A percentile compares a stretch with the other conserved stretches of the same genome.
These are phyloP conservation scores for Pangasianodon hypophthalmus DNA, from an alignment of 2,113 vertebrate species.

Conservation along the genomic window DNA sequence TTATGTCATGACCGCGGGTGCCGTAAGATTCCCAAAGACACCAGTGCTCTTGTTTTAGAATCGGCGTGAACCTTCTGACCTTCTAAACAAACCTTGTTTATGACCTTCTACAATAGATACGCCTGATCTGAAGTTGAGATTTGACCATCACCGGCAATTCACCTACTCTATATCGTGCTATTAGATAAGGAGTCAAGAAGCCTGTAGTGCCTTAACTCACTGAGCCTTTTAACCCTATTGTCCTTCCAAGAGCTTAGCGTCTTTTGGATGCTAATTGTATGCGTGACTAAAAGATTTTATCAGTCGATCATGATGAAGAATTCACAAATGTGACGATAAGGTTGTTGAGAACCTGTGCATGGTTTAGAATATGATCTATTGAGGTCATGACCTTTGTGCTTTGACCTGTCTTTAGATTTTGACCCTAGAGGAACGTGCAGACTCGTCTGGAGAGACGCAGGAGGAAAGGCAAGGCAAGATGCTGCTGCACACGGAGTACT, in stretches of 20 bases:
- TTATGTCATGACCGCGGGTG: conserved; percentile 1
- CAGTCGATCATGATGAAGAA: conserved; percentile 25
- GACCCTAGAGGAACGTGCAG: conserved; percentile 90
- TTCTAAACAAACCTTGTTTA: conserved; percentile 55
- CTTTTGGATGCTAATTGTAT: background rate
- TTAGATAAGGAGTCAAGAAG: conserved; percentile 49
- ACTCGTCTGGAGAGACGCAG: conserved; percentile 89
- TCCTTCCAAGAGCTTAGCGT: conserved; percentile 45
- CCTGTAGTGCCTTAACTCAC: conserved; percentile 49
- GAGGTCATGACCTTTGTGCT: conserved; percentile 52
- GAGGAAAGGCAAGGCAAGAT: conserved; percentile 98
- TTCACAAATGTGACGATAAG: conserved; percentile 35
- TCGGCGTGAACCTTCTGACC: conserved; percentile 63
- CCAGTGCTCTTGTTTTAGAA: background rate
- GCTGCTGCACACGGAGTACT: conserved; percentile 96
- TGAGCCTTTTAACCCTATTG: conserved; percentile 56
- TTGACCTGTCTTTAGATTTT: conserved; percentile 81
- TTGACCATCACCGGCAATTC: conserved; percentile 48
- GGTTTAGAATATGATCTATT: conserved; percentile 1
- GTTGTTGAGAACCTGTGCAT: background rate
- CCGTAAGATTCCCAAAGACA: background rate
- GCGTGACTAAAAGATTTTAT: conserved; percentile 30
- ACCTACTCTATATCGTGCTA: conserved; percentile 62
- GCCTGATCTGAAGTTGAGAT: conserved; percentile 37
- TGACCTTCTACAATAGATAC: conserved; percentile 48